Percentiles rank a stretch among this genome's conserved stretches.
phyloP scores from a whole-genome alignment of 1,140 invertebrate species.

The Branchinecta lindahli region DNA sequence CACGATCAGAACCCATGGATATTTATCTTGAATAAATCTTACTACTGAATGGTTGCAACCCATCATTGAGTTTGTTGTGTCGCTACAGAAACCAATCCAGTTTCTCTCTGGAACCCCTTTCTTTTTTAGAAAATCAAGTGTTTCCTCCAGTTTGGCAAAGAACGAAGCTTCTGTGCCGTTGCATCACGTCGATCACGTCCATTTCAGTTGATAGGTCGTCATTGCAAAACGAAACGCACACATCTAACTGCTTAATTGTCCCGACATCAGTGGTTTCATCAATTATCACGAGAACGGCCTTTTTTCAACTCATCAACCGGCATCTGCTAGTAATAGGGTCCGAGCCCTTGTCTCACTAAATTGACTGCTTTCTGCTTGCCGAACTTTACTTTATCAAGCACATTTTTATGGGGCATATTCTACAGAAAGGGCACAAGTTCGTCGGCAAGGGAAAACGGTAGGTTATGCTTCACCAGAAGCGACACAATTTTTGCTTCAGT shows the following conservation, averaged over 20 bases:
- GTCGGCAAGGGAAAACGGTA: conserved; percentile 12
- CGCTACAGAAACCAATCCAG: conserved; percentile 20
- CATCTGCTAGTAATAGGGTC: conserved; percentile 1
- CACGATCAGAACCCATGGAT: conserved; percentile 19
- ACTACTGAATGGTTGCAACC: conserved; percentile 18
- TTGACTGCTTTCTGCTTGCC: neutral
- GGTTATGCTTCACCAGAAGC: conserved; percentile 4
- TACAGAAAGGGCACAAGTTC: neutral
- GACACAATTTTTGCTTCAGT: conserved; percentile 7
- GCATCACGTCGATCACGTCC: neutral
- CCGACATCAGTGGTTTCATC: neutral
- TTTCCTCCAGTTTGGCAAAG: neutral
- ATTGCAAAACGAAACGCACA: conserved; percentile 9
- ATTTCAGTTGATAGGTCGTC: conserved; percentile 5
- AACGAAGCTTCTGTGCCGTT: neutral
- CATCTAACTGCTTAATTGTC: conserved; percentile 9
- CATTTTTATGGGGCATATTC: neutral
- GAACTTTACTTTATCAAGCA: conserved; percentile 5
- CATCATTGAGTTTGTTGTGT: conserved; percentile 22
- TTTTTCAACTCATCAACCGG: neutral
- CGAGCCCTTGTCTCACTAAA: conserved; percentile 8
- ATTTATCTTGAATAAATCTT: conserved; percentile 17
- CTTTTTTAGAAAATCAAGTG: neutral
- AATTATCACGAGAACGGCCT: neutral
- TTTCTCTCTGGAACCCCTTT: conserved; percentile 16